Evolutionary conservation across 1,140 invertebrate species (phyloP).

Genomic region (Vanessa atalanta): DNA sequence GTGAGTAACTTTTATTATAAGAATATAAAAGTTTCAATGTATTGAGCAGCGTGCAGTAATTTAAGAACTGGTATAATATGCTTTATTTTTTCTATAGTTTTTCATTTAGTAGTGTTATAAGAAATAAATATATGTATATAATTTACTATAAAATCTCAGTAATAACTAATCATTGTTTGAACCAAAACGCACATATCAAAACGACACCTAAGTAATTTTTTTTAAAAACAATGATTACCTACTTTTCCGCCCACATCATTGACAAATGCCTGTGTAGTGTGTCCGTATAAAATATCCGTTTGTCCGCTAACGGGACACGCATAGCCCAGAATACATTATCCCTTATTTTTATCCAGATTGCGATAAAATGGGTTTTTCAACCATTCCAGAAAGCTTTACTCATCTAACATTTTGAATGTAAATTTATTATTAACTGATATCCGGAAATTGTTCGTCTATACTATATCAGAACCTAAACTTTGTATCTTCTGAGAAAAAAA

Average conservation of each 20-base stretch:
- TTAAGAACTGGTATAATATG: too few species aligned
- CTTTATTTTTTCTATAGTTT: too few species aligned
- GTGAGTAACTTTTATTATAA: too few species aligned
- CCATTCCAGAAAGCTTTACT: slow-evolving; percentile 32
- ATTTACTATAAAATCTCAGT: too few species aligned
- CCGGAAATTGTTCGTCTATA: slow-evolving; percentile 20
- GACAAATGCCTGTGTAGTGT: background rate
- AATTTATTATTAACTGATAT: slow-evolving; percentile 30
- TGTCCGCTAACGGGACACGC: slow-evolving; percentile 40
- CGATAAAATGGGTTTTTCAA: slow-evolving; percentile 36
- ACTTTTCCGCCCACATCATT: slow-evolving; percentile 22
- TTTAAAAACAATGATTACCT: background rate
- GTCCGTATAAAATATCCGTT: slow-evolving; percentile 33
- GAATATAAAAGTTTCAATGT: too few species aligned
- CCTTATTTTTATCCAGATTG: slow-evolving; percentile 45
- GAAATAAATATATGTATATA: too few species aligned
- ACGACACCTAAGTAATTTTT: too few species aligned
- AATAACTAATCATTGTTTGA: too few species aligned
- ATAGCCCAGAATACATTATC: slow-evolving; percentile 44
- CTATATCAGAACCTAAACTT: background rate
- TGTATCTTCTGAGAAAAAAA: too few species aligned
- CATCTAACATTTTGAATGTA: slow-evolving; percentile 35
- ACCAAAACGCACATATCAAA: too few species aligned
- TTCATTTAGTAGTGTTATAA: too few species aligned
- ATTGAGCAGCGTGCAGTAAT: too few species aligned